Evolutionary conservation across 1,140 invertebrate genomes (phyloP).

Genomic region (Asbolus verrucosus): DNA sequence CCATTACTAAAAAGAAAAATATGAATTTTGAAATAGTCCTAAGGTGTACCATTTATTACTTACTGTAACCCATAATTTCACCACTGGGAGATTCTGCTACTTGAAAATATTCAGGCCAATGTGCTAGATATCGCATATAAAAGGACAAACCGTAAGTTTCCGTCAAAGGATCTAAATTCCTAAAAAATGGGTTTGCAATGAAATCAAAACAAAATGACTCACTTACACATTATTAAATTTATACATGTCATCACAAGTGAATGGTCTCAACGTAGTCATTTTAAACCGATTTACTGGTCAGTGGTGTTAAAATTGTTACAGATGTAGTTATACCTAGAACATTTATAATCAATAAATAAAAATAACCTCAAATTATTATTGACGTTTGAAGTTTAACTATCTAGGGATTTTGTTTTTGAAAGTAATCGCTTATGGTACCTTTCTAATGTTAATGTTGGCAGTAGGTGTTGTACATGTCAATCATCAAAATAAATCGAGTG

Average conservation of each 20-base stretch:
- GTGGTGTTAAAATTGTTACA: background rate
- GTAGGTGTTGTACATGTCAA: background rate
- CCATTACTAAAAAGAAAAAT: slow-evolving; percentile 84
- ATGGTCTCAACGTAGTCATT: slow-evolving; percentile 94
- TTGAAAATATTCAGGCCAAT: slow-evolving; percentile 99
- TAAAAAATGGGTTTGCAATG: too few relatives aligned
- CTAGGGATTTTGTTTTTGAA: background rate
- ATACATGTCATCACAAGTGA: slow-evolving; percentile 94
- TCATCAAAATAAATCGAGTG: background rate
- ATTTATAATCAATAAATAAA: too few relatives aligned
- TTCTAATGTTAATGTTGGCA: background rate
- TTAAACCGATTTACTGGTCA: too few relatives aligned
- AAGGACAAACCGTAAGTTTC: slow-evolving; percentile 98
- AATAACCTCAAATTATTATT: background rate
- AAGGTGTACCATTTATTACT: slow-evolving; percentile 65
- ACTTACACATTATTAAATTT: slow-evolving; percentile 97
- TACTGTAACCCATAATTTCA: slow-evolving; percentile 99
- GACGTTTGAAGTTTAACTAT: too few relatives aligned
- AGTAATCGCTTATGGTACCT: too few relatives aligned
- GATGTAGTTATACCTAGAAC: too few relatives aligned
- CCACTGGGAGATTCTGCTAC: slow-evolving; percentile 94
- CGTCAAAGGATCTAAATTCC: slow-evolving; percentile 95
- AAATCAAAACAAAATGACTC: too few relatives aligned
- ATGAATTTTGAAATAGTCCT: background rate
- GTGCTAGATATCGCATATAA: slow-evolving; percentile 97